Conservation (phyloP, 2,888 invertebrate species). For the Xestia c-nigrum region DNA sequence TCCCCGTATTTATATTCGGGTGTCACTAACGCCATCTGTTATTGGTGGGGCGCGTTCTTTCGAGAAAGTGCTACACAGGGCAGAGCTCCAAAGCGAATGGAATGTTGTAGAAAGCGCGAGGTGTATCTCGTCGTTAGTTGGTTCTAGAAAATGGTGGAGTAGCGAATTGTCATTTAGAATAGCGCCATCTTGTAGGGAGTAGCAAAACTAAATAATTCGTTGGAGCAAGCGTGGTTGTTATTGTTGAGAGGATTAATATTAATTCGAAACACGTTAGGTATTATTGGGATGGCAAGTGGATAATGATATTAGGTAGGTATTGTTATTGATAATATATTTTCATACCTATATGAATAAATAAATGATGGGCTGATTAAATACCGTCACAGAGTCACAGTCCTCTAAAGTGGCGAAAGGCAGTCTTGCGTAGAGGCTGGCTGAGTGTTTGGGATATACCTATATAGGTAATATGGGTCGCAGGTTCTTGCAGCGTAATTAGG, state of each 20-base stretch:
- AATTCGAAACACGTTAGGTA: neutral
- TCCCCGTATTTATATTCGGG: slow-evolving; percentile 69
- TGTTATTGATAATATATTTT: neutral
- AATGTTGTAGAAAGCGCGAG: slow-evolving; percentile 55
- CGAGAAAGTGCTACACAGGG: slow-evolving; percentile 42
- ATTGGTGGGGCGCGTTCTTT: slow-evolving; percentile 37
- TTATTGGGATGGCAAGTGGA: neutral
- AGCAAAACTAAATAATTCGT: slow-evolving; percentile 60
- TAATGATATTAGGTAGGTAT: neutral
- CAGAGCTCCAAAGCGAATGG: slow-evolving; percentile 31
- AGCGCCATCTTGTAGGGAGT: slow-evolving; percentile 76
- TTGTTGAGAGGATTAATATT: neutral
- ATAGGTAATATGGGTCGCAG: too few relatives aligned
- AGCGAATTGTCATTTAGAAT: neutral
- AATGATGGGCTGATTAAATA: neutral
- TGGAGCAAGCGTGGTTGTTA: neutral
- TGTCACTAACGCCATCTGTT: slow-evolving; percentile 70
- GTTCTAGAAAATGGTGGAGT: slow-evolving; percentile 49
- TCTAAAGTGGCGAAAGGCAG: too few relatives aligned
- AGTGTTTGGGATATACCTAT: neutral
- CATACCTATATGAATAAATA: neutral
- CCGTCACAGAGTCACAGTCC: too few relatives aligned
- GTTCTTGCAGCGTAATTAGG: neutral
- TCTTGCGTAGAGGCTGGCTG: too few relatives aligned
- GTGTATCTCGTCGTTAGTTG: neutral